Evolutionary conservation across 2,888 invertebrate genomes (phyloP).

Genomic region (Leuctra nigra): DNA sequence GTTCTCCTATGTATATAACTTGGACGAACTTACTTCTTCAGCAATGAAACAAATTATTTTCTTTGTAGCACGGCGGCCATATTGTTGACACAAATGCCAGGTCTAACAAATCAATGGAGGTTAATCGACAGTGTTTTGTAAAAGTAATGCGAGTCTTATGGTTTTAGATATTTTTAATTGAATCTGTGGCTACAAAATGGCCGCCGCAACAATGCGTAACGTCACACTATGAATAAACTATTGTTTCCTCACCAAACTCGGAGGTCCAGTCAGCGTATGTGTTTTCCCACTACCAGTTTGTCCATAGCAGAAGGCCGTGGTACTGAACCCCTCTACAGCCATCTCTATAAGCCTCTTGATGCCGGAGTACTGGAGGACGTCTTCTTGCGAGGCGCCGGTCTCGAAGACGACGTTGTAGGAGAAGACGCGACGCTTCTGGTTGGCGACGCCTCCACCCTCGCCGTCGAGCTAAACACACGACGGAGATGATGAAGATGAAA

Average conservation of each 20-base stretch:
- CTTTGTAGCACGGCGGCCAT: too few relatives aligned
- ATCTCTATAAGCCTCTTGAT: conserved; percentile 86
- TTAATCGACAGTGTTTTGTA: too few relatives aligned
- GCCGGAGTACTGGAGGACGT: conserved; percentile 84
- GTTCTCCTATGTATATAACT: too few relatives aligned
- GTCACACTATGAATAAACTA: too few relatives aligned
- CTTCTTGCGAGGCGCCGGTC: conserved; percentile 76
- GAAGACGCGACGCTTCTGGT: conserved; percentile 76
- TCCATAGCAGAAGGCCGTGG: conserved; percentile 93
- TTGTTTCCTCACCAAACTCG: conserved; percentile 59
- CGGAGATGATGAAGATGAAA: not conserved
- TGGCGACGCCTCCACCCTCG: conserved; percentile 36
- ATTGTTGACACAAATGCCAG: too few relatives aligned
- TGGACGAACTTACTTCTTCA: too few relatives aligned
- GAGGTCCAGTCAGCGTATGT: conserved; percentile 89
- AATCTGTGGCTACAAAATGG: too few relatives aligned
- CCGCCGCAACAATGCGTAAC: too few relatives aligned
- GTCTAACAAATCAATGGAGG: too few relatives aligned
- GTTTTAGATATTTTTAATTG: too few relatives aligned
- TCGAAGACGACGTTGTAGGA: conserved; percentile 94
- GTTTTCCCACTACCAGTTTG: conserved; percentile 97
- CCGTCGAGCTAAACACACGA: conserved; percentile 29
- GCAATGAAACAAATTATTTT: too few relatives aligned
- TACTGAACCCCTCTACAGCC: conserved; percentile 90
- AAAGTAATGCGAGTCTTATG: too few relatives aligned